Base-by-base conservation (phyloP, 2,113 vertebrate genomes). In the Barnardius zonarius region DNA sequence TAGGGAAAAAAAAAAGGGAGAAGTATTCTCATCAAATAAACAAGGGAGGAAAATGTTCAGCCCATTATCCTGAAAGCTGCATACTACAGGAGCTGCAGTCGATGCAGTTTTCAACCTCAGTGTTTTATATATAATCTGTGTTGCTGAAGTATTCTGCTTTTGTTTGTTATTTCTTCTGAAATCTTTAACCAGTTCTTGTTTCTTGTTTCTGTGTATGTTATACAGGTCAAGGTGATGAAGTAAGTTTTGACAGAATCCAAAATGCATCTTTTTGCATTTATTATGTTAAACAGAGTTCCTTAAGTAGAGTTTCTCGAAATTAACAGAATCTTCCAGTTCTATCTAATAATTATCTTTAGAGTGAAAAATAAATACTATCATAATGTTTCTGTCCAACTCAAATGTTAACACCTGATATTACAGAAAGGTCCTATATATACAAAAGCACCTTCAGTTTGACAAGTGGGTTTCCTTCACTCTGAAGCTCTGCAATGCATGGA, bases 1-100 rank as follows among this genome's bases (percentile, higher is more conserved):
- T 17, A 19, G 41, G 9, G 15, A 0, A 3, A 27, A 43, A 43
- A 61, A 44, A 33, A 31, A 28, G 31, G 28, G 9, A 30, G 10
- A 75, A 51, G 13, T 59, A 74, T 63, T 86, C 83, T 69, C 23
- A 90, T 78, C 81, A 93, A 83, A 92, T 83, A 92, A 94, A 93
- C 43, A 83, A 70, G 25, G 63, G 14, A 85, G 69, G 51, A 91
- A 85, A 94, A 85, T n/a, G 30, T 76, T 51, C 74, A 61, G 66
- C 30, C 31, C 46, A 49, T 87, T 94, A 46, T 72, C 39, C 30
- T 59, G 51, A 39, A 62, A 84, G 39, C 41, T 76, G 13, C 25
- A 25, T 82, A 62, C n/a, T 68, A 27, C 7, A 79, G 52, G 14
- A 51, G 51, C 13, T 27, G 16, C 13, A 51, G 22, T 61, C 35